Conservation (phyloP, 1,140 invertebrate species). For the Philopotamus ludificatus region DNA sequence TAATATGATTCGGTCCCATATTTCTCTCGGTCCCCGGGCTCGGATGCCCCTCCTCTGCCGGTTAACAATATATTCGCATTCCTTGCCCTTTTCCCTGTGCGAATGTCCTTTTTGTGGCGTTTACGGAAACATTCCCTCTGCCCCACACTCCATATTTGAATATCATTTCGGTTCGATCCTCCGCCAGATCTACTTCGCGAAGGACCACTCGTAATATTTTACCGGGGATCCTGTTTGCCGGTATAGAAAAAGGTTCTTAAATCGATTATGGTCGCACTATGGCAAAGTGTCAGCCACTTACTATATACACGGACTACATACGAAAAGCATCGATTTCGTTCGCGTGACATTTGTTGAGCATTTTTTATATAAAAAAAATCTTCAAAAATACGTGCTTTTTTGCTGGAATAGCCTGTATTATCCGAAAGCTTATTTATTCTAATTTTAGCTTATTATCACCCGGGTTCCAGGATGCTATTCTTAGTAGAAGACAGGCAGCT, state of each 20-base stretch:
- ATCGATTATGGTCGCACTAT: too few species aligned
- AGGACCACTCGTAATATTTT: slow-evolving; percentile 24
- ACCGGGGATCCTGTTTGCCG: slow-evolving; percentile 7
- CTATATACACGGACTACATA: too few species aligned
- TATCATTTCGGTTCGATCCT: slow-evolving; percentile 26
- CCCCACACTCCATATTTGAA: slow-evolving; percentile 20
- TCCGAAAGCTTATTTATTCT: too few species aligned
- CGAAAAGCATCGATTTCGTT: too few species aligned
- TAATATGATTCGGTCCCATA: slow-evolving; percentile 18
- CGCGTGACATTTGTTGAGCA: too few species aligned
- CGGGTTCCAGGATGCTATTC: too few species aligned
- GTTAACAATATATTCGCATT: background rate
- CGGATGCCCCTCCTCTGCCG: background rate
- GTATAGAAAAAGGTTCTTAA: too few species aligned
- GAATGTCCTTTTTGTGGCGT: slow-evolving; percentile 2
- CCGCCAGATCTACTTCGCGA: slow-evolving; percentile 25
- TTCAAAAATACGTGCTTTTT: too few species aligned
- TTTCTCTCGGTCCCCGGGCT: background rate
- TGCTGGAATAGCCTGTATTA: too few species aligned
- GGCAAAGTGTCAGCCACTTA: too few species aligned
- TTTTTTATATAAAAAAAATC: slow-evolving; percentile 2
- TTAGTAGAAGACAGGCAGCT: slow-evolving; percentile 8
- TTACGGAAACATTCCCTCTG: slow-evolving; percentile 1
- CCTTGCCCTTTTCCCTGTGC: background rate
- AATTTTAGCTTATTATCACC: too few species aligned